Evolutionary conservation across 1,140 invertebrate genomes (phyloP).

Genomic region (Dreissena rostriformis): DNA sequence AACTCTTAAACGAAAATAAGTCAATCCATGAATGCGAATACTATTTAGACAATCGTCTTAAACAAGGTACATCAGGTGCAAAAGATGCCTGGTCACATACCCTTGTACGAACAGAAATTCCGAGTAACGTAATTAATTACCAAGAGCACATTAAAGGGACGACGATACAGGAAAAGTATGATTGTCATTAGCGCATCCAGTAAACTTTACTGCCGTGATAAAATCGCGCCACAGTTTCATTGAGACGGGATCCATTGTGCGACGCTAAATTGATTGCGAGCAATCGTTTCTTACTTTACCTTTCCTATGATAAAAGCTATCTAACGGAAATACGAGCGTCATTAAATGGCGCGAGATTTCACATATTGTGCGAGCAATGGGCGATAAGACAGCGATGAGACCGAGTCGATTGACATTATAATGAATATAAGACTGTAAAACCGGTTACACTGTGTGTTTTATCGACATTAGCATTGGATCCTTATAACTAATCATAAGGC

Average conservation of each 20-base stretch:
- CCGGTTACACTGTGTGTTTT: too few species aligned
- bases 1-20: too few species aligned
- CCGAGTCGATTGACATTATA: conserved; percentile 9
- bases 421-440: conserved; percentile 40
- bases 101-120: too few species aligned
- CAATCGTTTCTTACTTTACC: conserved; percentile 54
- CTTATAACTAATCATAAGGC: too few species aligned
- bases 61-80: too few species aligned
- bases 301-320: conserved; percentile 49
- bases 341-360: conserved; percentile 44
- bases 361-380: conserved; percentile 44
- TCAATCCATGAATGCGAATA: too few species aligned
- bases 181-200: neutral
- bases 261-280: conserved; percentile 44
- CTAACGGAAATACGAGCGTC: conserved; percentile 38
- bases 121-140: too few species aligned
- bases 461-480: too few species aligned
- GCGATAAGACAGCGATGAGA: conserved; percentile 34
- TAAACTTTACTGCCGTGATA: conserved; percentile 1
- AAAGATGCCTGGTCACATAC: too few species aligned
- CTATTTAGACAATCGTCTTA: too few species aligned
- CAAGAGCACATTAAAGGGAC: too few species aligned
- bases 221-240: conserved; percentile 25
- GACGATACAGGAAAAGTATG: too few species aligned
- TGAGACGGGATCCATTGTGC: conserved; percentile 27